Base-by-base conservation (phyloP, 2,888 invertebrate species). In the Torymus texanus region DNA sequence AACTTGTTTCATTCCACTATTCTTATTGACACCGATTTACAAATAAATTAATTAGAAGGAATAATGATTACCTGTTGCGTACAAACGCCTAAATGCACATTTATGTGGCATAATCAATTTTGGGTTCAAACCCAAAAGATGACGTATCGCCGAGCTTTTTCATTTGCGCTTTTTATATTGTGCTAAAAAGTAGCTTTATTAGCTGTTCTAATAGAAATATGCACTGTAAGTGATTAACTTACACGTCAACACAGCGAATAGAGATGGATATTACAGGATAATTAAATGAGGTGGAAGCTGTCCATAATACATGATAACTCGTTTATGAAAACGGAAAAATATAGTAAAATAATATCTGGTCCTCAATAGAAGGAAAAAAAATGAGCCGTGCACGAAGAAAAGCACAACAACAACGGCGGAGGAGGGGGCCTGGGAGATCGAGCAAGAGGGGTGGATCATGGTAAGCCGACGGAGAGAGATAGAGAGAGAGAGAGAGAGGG, bases 341-440 rank as follows among this genome's bases (percentile, higher is more conserved):
- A 50, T 63, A 58, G 65, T 65, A 73, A 75, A 79, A 79, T 79
- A 79, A 79, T 79, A 75, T 71, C 65, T 29, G 58, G 59, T 63
- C 41, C 21, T 72, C 14, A 66, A 67, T 50, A 50, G 41, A 61
- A 59, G 63, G 58, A 74, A 63, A 78, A 78, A 65, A 65, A 18
- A 74, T 61, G 16, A 85, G 87, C 87, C 88, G 87, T 85, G 88
- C 86, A 89, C 90, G 91, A 91, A 62, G 58, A 65, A 68, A 70
- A 70, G 62, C 63, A 5, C n/a, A n/a, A n/a, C 14, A 16, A 65
- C 10, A 53, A 18, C 24, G 1, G 13, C 1, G 51, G 14, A 21
- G 18, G 58, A 56, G 67, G 55, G 41, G 53, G 14, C 12, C 13
- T 14, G 65, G 55, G 14, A 41, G 21, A 53, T 5, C 21, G 8